Evolutionary conservation across 2,113 vertebrate species (phyloP), one percentile per base, ranked within the genome.

Genomic region (Cnemophilus loriae): DNA sequence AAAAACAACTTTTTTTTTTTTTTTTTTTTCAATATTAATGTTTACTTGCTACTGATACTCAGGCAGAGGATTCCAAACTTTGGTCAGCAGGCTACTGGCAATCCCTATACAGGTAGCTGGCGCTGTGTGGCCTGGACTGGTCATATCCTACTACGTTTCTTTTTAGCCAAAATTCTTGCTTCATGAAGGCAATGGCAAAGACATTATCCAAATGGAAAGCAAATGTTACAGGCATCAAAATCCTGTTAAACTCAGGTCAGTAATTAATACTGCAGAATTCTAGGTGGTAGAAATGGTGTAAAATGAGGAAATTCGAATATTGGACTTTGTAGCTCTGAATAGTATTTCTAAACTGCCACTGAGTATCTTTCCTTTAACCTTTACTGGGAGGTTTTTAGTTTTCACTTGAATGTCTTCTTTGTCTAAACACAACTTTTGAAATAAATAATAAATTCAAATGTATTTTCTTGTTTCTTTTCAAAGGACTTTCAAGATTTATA

Each of bases 71-170:
- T 50, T 75, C 12, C 14, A 52, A 83, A 60, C 2, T 53, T 37
- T 47, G 11, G 3, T 53, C 37, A 65, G 28, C 28, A 77, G 23
- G 18, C 15, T 77, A 24, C 11, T 11, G 3, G 26, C 24, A 49
- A 46, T 37, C 6, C 4, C 3, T 30, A 6, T 4, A n/a, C 8
- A 37, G 5, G 20, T 1, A 67, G 4, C 8, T 35, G 5, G 3
- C 41, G 9, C 30, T 47, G 2, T 24, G 22, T 41, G 39, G 10
- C 13, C 7, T 65, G 17, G 9, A 23, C 35, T 53, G 16, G 24
- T 44, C 7, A 46, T 16, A 18, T 39, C 8, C 44, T 61, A 10
- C 8, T 76, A 10, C 13, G 15, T 23, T 19, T 52, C 32, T 3
- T 1, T 64, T 80, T 47, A 52, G 5, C 5, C 47, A 67, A n/a